Percentiles rank a stretch among this genome's conserved stretches.
Evolutionary conservation across 1,140 invertebrate genomes (phyloP).

Genomic region (Cydia splendana): DNA sequence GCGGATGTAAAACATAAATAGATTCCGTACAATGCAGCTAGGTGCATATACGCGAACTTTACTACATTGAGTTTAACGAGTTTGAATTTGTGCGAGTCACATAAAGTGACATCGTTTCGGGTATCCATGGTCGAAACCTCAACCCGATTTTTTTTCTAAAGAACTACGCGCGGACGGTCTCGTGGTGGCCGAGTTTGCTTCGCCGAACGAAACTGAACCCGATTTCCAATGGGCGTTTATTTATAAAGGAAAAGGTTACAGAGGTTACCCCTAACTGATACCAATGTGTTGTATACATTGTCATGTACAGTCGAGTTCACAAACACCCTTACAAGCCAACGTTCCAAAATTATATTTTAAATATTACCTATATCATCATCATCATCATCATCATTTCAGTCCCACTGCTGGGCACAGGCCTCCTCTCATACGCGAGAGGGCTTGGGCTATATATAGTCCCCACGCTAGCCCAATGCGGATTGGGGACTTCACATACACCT

Average conservation of each 20-base stretch:
- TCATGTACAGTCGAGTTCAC: not conserved
- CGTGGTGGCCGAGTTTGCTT: not conserved
- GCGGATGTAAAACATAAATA: constrained; percentile 83
- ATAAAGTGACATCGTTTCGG: not conserved
- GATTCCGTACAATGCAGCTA: constrained; percentile 84
- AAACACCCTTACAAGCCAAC: too few relatives aligned
- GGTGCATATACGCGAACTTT: constrained; percentile 84
- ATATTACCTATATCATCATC: too few relatives aligned
- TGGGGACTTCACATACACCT: too few relatives aligned
- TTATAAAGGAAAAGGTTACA: constrained; percentile 6
- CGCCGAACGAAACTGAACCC: not conserved
- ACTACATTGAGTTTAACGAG: constrained; percentile 80
- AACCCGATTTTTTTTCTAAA: not conserved
- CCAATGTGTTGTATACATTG: not conserved
- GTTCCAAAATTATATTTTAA: too few relatives aligned
- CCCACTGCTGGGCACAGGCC: too few relatives aligned
- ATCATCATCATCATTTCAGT: too few relatives aligned
- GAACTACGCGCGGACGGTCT: not conserved
- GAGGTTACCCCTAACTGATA: constrained; percentile 1
- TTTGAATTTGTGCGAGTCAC: constrained; percentile 13
- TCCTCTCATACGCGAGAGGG: too few relatives aligned
- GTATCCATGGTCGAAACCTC: not conserved
- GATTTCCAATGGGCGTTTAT: not conserved
- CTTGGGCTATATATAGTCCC: too few relatives aligned
- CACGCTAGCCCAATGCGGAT: too few relatives aligned